Evolutionary conservation across 1,140 invertebrate genomes (phyloP).

Genomic region (Philaenus spumarius): DNA sequence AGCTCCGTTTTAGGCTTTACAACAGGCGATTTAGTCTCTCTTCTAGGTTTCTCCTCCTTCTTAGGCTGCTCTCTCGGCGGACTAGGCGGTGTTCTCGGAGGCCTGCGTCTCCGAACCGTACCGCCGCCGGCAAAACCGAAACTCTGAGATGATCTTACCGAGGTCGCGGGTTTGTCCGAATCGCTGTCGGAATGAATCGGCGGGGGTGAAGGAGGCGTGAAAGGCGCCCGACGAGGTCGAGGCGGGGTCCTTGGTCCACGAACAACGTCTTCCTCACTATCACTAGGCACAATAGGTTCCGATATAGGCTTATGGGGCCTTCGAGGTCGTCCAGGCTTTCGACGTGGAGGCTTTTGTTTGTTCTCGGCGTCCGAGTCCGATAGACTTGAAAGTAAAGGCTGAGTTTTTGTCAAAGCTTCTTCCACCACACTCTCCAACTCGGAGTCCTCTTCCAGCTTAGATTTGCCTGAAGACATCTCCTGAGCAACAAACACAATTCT

Average conservation of each 20-base stretch:
- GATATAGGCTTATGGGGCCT: background rate
- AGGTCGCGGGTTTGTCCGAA: background rate
- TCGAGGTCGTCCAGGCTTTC: background rate
- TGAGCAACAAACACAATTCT: background rate
- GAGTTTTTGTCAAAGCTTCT: constrained; percentile 16
- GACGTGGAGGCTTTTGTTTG: constrained; percentile 9
- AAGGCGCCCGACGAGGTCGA: background rate
- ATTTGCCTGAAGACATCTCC: constrained; percentile 4
- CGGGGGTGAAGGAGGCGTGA: background rate
- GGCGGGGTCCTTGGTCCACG: constrained; percentile 8
- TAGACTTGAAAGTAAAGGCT: constrained; percentile 26
- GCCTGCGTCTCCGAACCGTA: background rate
- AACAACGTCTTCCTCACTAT: constrained; percentile 13
- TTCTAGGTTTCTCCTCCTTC: background rate
- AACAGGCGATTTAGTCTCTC: background rate
- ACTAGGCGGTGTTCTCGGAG: background rate
- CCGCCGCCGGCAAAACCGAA: no score
- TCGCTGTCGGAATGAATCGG: constrained; percentile 6
- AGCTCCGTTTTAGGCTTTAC: background rate
- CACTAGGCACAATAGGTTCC: background rate
- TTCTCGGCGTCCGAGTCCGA: constrained; percentile 28
- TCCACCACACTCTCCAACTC: constrained; percentile 19
- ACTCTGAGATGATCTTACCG: background rate
- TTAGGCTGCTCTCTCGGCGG: background rate
- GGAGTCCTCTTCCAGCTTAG: constrained; percentile 20